Evolutionary conservation across 2,888 invertebrate species (phyloP), one percentile per base, ranked within the genome.

Genomic region (Volucella inanis): DNA sequence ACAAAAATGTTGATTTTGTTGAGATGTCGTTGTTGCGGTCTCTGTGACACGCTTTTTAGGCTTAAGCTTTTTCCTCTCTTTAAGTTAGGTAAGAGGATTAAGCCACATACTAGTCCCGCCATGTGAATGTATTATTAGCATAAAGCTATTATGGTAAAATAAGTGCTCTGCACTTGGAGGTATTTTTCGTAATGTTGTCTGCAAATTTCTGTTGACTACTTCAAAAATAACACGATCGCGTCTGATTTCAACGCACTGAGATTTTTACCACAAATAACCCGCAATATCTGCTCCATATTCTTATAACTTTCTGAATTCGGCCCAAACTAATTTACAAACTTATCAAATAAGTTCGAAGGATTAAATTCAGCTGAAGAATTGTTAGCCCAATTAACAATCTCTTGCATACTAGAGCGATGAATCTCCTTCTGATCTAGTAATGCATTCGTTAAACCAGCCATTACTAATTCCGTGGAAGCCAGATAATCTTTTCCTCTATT

Each of bases 91-190:
- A 12, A 49, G 49, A n/a, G n/a, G 49, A 10, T 49, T 62, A 64
- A 50, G 50, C 64, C 64, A 64, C 39, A 64, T 64, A 39, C 14
- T 50, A 14, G 64, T 50, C 39, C 50, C 50, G 39, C 64, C 49
- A 49, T 50, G 50, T 31, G 49, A 64, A 64, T 64, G n/a, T 49
- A 64, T 64, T 14, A 64, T 38, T 39, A 50, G 50, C 49, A 38
- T 15, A 50, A 64, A 50, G 15, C 49, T 50, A 38, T 14, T 14
- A n/a, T 64, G 64, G 39, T 65, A 50, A n/a, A 50, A 52, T 12
- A 65, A 43, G 39, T 41, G 11, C 39, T 50, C 12, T 39, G 64
- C 50, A 52, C 64, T 64, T 50, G 64, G 64, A 31, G 43, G 43
- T 22, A 45, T 18, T 22, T 22, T 61, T 22, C 45, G 22, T 31